A percentile compares a stretch with the other conserved stretches of the same genome.
These are phyloP conservation scores for Boloria euphrosyne DNA, from an alignment of 2,888 invertebrate genomes.

Conservation along the genomic window DNA sequence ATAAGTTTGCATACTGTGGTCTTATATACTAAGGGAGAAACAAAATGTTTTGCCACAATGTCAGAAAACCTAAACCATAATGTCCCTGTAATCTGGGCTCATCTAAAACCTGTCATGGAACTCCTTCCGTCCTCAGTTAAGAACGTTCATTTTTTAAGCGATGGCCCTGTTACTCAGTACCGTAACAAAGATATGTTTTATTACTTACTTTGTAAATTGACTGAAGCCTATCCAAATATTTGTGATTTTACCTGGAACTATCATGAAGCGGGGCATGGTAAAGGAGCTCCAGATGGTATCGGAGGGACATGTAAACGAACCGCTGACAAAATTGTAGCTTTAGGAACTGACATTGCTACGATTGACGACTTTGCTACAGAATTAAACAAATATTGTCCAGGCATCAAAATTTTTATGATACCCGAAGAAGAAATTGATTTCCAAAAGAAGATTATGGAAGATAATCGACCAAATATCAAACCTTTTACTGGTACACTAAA, in stretches of 20 bases:
- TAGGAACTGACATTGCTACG: slow-evolving; percentile 36
- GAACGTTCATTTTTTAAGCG: slow-evolving; percentile 41
- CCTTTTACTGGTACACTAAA: slow-evolving; percentile 26
- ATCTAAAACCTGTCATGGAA: slow-evolving; percentile 39
- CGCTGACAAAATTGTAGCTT: slow-evolving; percentile 30
- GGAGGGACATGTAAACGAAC: slow-evolving; percentile 41
- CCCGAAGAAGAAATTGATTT: slow-evolving; percentile 29
- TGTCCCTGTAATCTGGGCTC: slow-evolving; percentile 38
- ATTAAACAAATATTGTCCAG: slow-evolving; percentile 32
- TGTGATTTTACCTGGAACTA: slow-evolving; percentile 43
- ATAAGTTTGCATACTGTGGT: slow-evolving; percentile 40
- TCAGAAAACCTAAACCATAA: slow-evolving; percentile 21
- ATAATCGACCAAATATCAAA: slow-evolving; percentile 37
- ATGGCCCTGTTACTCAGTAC: slow-evolving; percentile 43
- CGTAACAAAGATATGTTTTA: slow-evolving; percentile 43
- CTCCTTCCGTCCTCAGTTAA: slow-evolving; percentile 32
- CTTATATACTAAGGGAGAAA: slow-evolving; percentile 32
- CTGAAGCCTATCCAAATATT: slow-evolving; percentile 31
- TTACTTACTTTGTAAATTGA: slow-evolving; percentile 9
- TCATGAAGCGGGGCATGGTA: slow-evolving; percentile 40
- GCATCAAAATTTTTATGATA: slow-evolving; percentile 35
- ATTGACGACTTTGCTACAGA: slow-evolving; percentile 23
- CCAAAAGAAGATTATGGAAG: slow-evolving; percentile 37
- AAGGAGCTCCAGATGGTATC: slow-evolving; percentile 42
- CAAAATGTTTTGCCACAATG: neutral